Evolutionary conservation across 2,797 vertebrate species (phyloP), one percentile per base, ranked within the genome.

Genomic region (Nannoperca obscura): DNA sequence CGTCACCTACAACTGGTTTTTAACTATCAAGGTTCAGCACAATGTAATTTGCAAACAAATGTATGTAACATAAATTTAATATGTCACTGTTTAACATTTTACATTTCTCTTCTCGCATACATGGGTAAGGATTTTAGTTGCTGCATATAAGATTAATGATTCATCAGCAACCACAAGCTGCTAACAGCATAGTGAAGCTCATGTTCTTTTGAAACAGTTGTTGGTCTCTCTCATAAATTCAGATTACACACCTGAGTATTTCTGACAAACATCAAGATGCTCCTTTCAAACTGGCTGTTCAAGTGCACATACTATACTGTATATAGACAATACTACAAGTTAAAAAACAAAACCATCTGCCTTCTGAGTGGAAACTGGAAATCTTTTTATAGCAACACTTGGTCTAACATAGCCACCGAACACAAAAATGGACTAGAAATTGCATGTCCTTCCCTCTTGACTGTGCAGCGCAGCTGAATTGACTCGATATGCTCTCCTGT

Each of bases 401-500:
- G 77, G 57, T 88, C 68, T 75, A 86, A 71, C 49, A 78, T 72
- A 75, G 80, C 44, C 46, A 73, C 79, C 63, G 49, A 64, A 81
- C 13, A 69, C 54, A 44, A 46, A 77, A 81, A 76, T 82, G 67
- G 65, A 81, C 38, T 65, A 2, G n/a, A 69, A 82, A 85, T 74
- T 69, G 79, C 76, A 61, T 75, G 82, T 85, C 88, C 65, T 87
- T 86, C 84, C 70, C 73, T 89, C 84, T 87, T 86, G 71, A 90
- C 71, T 77, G 89, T 71, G 82, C 83, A 79, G 72, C 44, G 50
- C 75, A 54, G 86, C 85, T 84, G 82, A 92, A 94, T 89, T 78
- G 89, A 93, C 92, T 89, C 70, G 82, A 89, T 91, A 85, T 74
- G 76, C 83, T 88, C 82, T 88, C 76, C 86, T 92, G 83, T 85